These are phyloP conservation scores for Boloria selene DNA, from an alignment of 2,888 invertebrate species.

Conservation along the genomic window DNA sequence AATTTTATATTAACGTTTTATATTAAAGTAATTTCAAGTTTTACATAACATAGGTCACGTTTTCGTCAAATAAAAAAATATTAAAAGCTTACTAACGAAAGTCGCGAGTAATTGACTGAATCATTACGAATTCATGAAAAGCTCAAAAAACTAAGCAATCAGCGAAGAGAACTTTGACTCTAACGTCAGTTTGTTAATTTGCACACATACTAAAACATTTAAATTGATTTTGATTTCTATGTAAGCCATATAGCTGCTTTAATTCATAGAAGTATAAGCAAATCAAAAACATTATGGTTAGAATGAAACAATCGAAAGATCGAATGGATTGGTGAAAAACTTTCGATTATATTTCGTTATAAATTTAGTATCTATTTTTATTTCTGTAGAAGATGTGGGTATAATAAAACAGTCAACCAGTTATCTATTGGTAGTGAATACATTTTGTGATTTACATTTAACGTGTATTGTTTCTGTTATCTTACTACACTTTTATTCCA, in stretches of 20 bases:
- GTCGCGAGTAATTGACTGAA: constrained; percentile 15
- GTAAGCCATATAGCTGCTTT: no score
- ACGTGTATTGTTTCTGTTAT: background rate
- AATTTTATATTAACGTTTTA: background rate
- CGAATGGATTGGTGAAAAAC: no score
- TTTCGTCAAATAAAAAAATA: constrained; percentile 14
- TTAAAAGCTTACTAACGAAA: constrained; percentile 12
- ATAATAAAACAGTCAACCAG: no score
- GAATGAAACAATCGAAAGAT: background rate
- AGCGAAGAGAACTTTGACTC: constrained; percentile 22
- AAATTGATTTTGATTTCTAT: background rate
- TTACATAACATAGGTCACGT: background rate
- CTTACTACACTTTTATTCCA: background rate
- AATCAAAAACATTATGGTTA: no score
- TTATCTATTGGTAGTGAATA: no score
- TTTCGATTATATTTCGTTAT: no score
- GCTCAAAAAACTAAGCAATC: constrained; percentile 24
- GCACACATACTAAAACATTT: constrained; percentile 4
- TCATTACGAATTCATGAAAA: constrained; percentile 18
- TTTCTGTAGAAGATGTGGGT: no score
- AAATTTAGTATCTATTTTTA: no score
- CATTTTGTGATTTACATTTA: background rate
- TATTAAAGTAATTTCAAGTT: background rate
- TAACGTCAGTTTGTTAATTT: constrained; percentile 19
- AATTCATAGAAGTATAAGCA: no score